phyloP scores from a whole-genome alignment of 2,113 vertebrate genomes.

The Eclectus roratus region DNA sequence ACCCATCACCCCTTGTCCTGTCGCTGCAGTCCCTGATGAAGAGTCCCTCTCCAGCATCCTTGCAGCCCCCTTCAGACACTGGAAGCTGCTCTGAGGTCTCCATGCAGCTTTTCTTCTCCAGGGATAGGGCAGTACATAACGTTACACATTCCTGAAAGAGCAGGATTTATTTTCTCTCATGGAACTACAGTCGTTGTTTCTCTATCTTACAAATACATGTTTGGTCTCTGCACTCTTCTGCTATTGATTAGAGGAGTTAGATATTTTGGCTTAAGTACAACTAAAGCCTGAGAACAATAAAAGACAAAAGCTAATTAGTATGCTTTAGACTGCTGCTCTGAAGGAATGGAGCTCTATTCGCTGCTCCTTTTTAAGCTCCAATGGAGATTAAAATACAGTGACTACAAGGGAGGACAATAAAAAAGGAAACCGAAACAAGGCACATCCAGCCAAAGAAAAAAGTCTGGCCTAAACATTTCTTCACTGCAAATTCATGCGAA shows the following conservation, averaged over 20 bases:
- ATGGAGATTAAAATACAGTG: background rate
- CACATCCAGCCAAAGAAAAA: background rate
- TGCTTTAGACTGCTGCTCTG: background rate
- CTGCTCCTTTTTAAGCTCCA: background rate
- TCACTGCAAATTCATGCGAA: background rate
- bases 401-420: background rate
- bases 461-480: background rate
- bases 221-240: background rate
- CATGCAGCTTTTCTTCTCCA: background rate
- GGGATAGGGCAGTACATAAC: background rate
- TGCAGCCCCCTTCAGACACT: background rate
- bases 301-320: background rate
- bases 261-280: background rate
- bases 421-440: background rate
- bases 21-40: too few relatives aligned
- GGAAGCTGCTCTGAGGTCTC: background rate
- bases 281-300: background rate
- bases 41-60: background rate
- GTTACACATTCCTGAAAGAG: background rate
- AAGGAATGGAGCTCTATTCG: background rate
- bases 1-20: too few relatives aligned
- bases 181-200: background rate
- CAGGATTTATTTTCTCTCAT: background rate
- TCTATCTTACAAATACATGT: background rate
- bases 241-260: background rate